These are phyloP conservation scores for Lathamus discolor DNA, from an alignment of 2,113 vertebrate genomes.

Conservation along the genomic window DNA sequence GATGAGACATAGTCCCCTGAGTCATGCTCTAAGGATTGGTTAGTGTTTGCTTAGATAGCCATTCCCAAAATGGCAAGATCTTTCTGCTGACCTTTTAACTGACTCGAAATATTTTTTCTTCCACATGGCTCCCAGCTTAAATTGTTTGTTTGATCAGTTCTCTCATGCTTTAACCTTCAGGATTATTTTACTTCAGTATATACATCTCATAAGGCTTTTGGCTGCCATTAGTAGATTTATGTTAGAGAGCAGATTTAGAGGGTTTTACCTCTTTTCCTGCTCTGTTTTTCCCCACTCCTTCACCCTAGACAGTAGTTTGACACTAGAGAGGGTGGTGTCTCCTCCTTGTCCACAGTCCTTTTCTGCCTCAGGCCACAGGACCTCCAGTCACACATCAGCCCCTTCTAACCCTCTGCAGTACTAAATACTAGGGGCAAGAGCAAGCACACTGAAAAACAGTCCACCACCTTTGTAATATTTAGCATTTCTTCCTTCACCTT, in stretches of 20 bases:
- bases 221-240: neutral
- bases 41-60: neutral
- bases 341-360: neutral
- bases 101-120: neutral
- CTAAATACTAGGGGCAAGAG: neutral
- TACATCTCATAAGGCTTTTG: neutral
- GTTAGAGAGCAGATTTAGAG: neutral
- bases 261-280: neutral
- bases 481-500: neutral
- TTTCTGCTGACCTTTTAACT: slow-evolving; percentile 4
- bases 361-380: neutral
- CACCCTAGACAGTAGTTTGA: neutral
- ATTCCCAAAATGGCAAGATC: neutral
- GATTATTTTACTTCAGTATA: neutral
- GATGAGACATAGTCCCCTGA: neutral
- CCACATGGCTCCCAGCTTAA: neutral
- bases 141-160: neutral
- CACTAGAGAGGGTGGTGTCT: neutral
- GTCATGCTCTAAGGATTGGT: neutral
- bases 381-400: neutral
- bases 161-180: neutral
- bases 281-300: neutral
- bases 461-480: neutral
- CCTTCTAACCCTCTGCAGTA: neutral
- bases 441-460: neutral